Base-by-base conservation (phyloP, 2,113 vertebrate species). In the Tragulus kanchil region DNA sequence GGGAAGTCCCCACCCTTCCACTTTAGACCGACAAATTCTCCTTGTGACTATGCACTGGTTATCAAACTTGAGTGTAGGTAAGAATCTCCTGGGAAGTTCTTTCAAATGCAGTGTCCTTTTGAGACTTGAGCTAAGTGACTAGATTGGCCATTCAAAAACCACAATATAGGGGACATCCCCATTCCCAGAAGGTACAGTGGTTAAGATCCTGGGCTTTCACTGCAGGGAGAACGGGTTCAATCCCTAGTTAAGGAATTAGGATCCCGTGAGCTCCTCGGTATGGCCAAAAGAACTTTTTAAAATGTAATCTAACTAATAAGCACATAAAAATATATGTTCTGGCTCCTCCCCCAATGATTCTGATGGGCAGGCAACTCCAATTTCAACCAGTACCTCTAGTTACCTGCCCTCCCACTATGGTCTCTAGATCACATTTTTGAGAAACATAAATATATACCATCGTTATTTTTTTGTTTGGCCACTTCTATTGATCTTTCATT, bases 91-190 rank as follows among this genome's bases (percentile, higher is more conserved):
- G 75, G 21, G 36, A 89, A 83, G 61, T n/a, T 86, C 95, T 91
- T 93, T 87, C 87, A 87, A 87, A 52, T 25, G 52, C 61, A 71
- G 31, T 79, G 97, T 86, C 59, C 84, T 90, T 96, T 81, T 84
- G 56, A 89, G 92, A 94, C 81, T 0, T 85, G 45, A 91, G 67
- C 50, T 91, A 45, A 54, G 73, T 28, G 17, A 59, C 56, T 21
- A 21, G 61, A 73, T 2, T 56, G 45, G 50, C 50, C 94, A 73
- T 81, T 91, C 59, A 83, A 92, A 97, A 91, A 75, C 42, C 19
- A 78, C 75, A 78, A 31, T 54, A 3, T 19, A 75, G 23, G 23
- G 12, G 71, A 48, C 45, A 26, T 75, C 45, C 23, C 71, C 48
- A 23, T 75, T 26, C 71, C 71, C 45, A 48, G 42, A 75, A 48